These are phyloP conservation scores for Eudemis profundana DNA, from an alignment of 2,888 invertebrate genomes.

Conservation along the genomic window DNA sequence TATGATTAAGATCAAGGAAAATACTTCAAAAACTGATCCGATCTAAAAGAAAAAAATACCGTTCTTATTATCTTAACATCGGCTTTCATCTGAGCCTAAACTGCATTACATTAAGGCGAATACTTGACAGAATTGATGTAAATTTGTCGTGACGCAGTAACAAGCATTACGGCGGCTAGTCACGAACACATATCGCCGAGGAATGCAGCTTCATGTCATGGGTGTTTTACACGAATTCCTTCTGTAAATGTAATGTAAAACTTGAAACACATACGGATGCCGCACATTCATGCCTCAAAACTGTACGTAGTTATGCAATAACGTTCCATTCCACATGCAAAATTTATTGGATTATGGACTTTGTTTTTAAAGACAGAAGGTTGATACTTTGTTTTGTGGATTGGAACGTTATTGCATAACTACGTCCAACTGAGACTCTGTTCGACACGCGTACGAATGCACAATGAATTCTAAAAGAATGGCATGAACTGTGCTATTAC, in stretches of 20 bases:
- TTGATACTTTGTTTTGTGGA: no score
- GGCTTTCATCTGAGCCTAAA: not conserved
- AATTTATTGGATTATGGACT: no score
- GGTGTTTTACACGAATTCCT: constrained; percentile 25
- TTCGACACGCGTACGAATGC: no score
- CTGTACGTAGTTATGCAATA: no score
- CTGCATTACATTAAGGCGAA: constrained; percentile 7
- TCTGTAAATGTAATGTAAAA: constrained; percentile 4
- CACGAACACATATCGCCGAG: constrained; percentile 15
- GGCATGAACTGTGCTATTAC: no score
- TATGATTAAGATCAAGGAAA: no score
- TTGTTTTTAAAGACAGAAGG: no score
- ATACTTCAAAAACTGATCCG: no score
- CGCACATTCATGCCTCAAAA: constrained; percentile 3
- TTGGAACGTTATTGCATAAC: no score
- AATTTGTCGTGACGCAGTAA: constrained; percentile 14
- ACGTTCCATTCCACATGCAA: no score
- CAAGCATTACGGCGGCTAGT: constrained; percentile 9
- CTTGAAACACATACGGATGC: constrained; percentile 16
- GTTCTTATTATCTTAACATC: not conserved
- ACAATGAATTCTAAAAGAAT: no score
- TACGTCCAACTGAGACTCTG: no score
- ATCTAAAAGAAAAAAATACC: not conserved
- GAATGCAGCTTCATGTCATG: constrained; percentile 23
- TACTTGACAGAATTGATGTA: constrained; percentile 23